These are phyloP conservation scores for Bothrops jararaca DNA, from an alignment of 2,113 vertebrate genomes.

Conservation along the genomic window DNA sequence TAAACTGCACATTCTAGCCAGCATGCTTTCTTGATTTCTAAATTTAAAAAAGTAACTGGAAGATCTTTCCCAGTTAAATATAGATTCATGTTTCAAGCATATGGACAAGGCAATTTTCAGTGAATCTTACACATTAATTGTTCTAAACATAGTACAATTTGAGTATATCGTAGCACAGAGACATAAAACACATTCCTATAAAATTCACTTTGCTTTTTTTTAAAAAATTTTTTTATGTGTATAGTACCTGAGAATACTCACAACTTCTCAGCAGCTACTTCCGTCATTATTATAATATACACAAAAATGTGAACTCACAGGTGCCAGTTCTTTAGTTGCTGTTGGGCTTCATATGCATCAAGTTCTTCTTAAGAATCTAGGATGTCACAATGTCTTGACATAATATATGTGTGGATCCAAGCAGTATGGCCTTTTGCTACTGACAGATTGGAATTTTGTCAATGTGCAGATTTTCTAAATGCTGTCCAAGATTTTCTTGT, in stretches of 20 bases:
- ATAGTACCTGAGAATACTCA: background rate
- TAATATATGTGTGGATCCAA: background rate
- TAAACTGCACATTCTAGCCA: conserved; percentile 57
- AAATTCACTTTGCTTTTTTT: background rate
- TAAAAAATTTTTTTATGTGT: background rate
- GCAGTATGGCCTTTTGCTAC: background rate
- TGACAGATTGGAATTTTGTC: background rate
- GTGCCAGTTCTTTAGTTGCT: background rate
- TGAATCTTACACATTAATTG: accelerated
- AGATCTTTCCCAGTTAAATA: conserved; percentile 42
- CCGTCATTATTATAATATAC: background rate
- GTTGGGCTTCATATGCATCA: background rate
- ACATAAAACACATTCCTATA: background rate
- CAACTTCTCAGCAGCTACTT: background rate
- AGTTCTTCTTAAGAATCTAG: background rate
- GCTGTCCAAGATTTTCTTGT: background rate
- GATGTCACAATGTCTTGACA: background rate
- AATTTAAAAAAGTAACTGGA: conserved; percentile 53
- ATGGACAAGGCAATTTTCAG: background rate
- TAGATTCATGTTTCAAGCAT: background rate
- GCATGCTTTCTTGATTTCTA: conserved; percentile 53
- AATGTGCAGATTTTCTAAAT: background rate
- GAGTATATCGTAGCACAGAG: background rate
- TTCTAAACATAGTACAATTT: background rate
- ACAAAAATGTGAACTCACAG: background rate